phyloP scores from a whole-genome alignment of 2,888 invertebrate species.

The Caenorhabditis sp. region DNA sequence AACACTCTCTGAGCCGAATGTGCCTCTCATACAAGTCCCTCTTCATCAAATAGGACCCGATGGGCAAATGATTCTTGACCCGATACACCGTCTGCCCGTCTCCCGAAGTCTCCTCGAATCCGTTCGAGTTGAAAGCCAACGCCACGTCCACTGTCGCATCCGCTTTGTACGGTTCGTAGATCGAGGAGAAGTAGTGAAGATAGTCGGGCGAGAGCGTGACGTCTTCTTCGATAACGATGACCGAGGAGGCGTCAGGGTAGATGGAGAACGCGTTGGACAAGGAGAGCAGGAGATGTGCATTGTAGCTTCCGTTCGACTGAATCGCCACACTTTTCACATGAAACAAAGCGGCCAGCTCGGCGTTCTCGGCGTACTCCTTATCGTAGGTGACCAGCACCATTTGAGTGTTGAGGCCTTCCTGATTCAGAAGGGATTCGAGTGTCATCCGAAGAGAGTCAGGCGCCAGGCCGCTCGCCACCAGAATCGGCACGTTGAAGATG shows the following conservation, averaged over 20 bases:
- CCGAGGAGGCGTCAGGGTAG: conserved; percentile 69
- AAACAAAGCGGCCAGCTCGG: conserved; percentile 84
- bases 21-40: conserved; percentile 61
- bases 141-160: conserved; percentile 65
- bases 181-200: conserved; percentile 68
- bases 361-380: conserved; percentile 84
- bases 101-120: conserved; percentile 66
- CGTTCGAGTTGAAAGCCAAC: conserved; percentile 73
- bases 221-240: conserved; percentile 74
- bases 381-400: conserved; percentile 84
- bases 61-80: conserved; percentile 63
- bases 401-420: conserved; percentile 85
- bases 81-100: conserved; percentile 65
- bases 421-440: conserved; percentile 85
- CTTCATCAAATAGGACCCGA: conserved; percentile 70
- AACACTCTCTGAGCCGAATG: conserved; percentile 58
- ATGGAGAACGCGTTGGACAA: conserved; percentile 68
- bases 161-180: conserved; percentile 53
- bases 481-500: conserved; percentile 84
- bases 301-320: conserved; percentile 37
- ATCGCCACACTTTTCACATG: conserved; percentile 83
- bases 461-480: conserved; percentile 84
- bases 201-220: conserved; percentile 67
- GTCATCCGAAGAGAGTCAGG: conserved; percentile 84
- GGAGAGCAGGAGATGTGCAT: conserved; percentile 53